These are phyloP conservation scores for Heliocidaris erythrogramma DNA, from an alignment of 35 echinoderm and acorn worm species.

Conservation along the genomic window DNA sequence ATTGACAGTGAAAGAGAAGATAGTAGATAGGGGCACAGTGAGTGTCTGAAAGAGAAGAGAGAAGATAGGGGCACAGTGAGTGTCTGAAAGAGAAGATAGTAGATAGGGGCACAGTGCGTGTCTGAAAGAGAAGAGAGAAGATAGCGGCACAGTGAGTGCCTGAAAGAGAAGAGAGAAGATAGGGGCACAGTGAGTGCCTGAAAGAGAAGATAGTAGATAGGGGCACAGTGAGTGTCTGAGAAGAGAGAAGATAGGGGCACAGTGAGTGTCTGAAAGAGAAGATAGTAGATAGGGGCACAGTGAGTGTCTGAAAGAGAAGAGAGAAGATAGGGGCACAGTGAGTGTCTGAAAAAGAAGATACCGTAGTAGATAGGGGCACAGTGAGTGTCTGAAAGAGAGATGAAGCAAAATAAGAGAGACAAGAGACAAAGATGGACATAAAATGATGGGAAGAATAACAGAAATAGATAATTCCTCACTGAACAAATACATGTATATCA, in stretches of 20 bases:
- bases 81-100: too few species aligned
- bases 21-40: background rate
- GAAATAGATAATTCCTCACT: background rate
- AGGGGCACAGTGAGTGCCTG: too few species aligned
- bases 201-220: background rate
- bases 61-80: too few species aligned
- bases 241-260: background rate
- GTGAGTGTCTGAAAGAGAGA: too few species aligned
- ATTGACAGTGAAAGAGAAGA: background rate
- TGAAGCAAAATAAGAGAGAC: background rate
- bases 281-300: background rate
- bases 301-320: background rate
- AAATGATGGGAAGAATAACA: background rate
- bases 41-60: too few species aligned
- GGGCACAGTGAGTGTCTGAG: too few species aligned
- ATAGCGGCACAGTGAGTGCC: too few species aligned
- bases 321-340: background rate
- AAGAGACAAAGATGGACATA: background rate
- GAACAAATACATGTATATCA: background rate
- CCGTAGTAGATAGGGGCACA: background rate
- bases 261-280: background rate
- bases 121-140: too few species aligned
- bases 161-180: too few species aligned
- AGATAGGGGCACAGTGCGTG: too few species aligned
- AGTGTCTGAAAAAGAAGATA: background rate